These are phyloP conservation scores for Panagrolaimus sp. DNA, from an alignment of 1,140 invertebrate genomes.

Conservation along the genomic window DNA sequence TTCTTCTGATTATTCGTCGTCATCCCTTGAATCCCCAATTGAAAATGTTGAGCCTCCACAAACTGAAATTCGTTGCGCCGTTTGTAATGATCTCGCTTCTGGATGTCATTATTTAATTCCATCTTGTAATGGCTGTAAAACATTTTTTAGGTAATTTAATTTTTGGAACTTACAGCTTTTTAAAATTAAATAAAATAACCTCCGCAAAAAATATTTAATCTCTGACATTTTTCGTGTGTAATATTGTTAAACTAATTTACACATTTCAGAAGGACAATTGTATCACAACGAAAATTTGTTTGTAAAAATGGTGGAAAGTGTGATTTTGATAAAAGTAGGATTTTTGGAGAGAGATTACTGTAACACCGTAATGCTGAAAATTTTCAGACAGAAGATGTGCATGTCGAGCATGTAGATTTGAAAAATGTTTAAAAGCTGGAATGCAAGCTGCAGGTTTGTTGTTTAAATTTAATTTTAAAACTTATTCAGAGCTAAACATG, in stretches of 20 bases:
- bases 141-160: too few relatives aligned
- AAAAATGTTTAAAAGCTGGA: conserved; percentile 1
- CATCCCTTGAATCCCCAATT: too few relatives aligned
- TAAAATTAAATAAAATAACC: too few relatives aligned
- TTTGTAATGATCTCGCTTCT: neutral
- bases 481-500: too few relatives aligned
- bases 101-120: conserved; percentile 2
- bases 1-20: too few relatives aligned
- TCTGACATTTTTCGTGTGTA: too few relatives aligned
- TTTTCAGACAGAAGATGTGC: conserved; percentile 1
- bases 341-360: neutral
- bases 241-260: too few relatives aligned
- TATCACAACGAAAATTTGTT: conserved; percentile 5
- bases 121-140: conserved; percentile 1
- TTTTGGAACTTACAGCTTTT: too few relatives aligned
- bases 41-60: too few relatives aligned
- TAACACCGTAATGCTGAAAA: neutral
- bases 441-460: neutral
- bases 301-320: conserved; percentile 9
- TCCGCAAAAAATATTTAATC: too few relatives aligned
- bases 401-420: neutral
- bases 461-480: too few relatives aligned
- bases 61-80: too few relatives aligned
- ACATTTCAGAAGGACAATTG: neutral
- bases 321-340: conserved; percentile 6